Conservation (phyloP, 1,140 invertebrate genomes). For the Branchinecta lynchi region DNA sequence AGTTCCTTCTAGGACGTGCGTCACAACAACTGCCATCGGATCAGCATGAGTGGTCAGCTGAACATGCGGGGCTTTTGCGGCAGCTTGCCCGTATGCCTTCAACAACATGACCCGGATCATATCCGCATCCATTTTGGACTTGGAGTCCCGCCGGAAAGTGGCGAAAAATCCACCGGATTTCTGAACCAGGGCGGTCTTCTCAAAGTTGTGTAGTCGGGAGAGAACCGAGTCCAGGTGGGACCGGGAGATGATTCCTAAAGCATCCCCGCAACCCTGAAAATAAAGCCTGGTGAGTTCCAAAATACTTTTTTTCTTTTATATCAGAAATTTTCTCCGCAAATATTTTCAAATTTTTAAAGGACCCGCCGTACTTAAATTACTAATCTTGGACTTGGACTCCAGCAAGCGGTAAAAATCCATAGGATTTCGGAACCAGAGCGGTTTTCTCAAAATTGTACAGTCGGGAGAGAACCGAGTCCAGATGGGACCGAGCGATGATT, state of each 20-base stretch:
- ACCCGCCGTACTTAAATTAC: no score
- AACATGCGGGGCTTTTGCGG: not conserved
- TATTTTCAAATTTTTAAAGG: no score
- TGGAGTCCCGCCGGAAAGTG: not conserved
- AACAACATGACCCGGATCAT: not conserved
- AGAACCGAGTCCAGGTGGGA: not conserved
- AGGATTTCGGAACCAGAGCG: not conserved
- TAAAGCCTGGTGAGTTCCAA: no score
- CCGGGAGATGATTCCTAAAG: not conserved
- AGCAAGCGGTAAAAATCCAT: not conserved
- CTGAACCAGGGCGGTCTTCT: not conserved
- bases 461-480: not conserved
- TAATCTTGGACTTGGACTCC: not conserved
- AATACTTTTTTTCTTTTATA: no score
- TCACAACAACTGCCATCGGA: not conserved
- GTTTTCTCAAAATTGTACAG: not conserved
- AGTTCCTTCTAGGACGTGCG: not conserved
- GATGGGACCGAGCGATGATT: not conserved
- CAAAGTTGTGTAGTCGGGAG: slow-evolving; percentile 1
- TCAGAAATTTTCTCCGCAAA: no score
- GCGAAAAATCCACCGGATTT: slow-evolving; percentile 1
- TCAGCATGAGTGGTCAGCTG: not conserved
- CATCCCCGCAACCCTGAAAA: not conserved
- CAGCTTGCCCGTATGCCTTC: not conserved
- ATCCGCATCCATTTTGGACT: not conserved